Base-by-base conservation (phyloP, 1,140 invertebrate species). In the Cheumatopsyche charites region DNA sequence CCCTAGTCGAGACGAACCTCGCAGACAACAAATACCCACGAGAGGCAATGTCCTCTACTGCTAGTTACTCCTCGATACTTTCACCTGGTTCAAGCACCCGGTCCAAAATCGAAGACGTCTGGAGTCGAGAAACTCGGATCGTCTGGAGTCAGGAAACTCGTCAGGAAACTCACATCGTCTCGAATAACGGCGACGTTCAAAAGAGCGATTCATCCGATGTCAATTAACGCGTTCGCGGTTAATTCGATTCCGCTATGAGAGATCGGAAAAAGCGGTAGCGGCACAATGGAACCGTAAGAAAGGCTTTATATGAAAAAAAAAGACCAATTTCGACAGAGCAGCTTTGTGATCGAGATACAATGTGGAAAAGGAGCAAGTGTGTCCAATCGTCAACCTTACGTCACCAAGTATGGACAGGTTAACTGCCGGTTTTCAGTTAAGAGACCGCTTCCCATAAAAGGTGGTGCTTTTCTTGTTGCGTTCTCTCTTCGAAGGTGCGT, bases 371-470 rank as follows among this genome's bases (percentile, higher is more conserved):
- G 29, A 49, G 47, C 19, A 49, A 49, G 47, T 5, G 19, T 9
- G 29, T 3, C 9, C 29, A 3, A 45, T 47, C 63, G 43, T 66
- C 63, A 66, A 26, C 42, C 41, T 47, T 26, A 45, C 36, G 62
- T 45, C 36, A 45, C 19, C 41, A 21, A 19, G 15, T 42, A 26
- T 43, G 36, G 62, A 43, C 29, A 41, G 19, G 43, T 21, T 66
- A 66, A 66, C 63, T 47, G 12, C 43, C 43, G 63, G 63, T 66
- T 47, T 58, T 66, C 63, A 63, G 62, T 63, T 42, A 42, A 47
- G 47, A 17, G 63, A 66, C 63, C 43, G 25, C 42, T 66, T 43
- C 63, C 63, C 63, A 66, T 66, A 66, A 43, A 66, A 47, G 63
- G 63, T 15, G 23, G 12, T 19, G 41, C 63, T 47, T 66, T 66